A percentile compares a stretch with the other conserved stretches of the same genome.
Evolutionary conservation across 2,888 invertebrate species (phyloP).

Genomic region (Epinotia brunnichana): DNA sequence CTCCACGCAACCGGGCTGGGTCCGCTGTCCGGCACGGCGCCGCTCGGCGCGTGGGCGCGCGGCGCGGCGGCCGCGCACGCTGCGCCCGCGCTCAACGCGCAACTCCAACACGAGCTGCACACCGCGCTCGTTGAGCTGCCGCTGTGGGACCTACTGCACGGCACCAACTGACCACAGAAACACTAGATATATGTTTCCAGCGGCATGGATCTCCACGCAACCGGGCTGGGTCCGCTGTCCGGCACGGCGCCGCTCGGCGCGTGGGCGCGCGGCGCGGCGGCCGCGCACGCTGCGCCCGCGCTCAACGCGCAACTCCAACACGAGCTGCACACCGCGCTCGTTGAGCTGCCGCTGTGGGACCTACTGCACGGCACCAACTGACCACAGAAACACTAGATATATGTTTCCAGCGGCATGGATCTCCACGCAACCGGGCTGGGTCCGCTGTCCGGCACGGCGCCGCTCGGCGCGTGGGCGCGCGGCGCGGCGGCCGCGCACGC

Average conservation of each 20-base stretch:
- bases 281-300: conserved; percentile 67
- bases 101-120: conserved; percentile 67
- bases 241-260: conserved; percentile 74
- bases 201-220: no score
- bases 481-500: conserved; percentile 53
- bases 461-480: no score
- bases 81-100: conserved; percentile 65
- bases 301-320: conserved; percentile 63
- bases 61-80: conserved; percentile 64
- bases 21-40: conserved; percentile 67
- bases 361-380: conserved; percentile 61
- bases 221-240: conserved; percentile 71
- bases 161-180: no score
- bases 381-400: no score
- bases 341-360: conserved; percentile 71
- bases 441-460: no score
- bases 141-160: conserved; percentile 69
- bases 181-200: no score
- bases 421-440: no score
- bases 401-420: no score
- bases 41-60: conserved; percentile 69
- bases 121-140: conserved; percentile 68
- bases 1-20: conserved; percentile 78
- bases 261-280: conserved; percentile 62
- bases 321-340: conserved; percentile 68